Percentiles rank a stretch among this genome's conserved stretches.
These are phyloP conservation scores for Leptinotarsa defecta DNA, from an alignment of 1,140 invertebrate species.

Conservation along the genomic window DNA sequence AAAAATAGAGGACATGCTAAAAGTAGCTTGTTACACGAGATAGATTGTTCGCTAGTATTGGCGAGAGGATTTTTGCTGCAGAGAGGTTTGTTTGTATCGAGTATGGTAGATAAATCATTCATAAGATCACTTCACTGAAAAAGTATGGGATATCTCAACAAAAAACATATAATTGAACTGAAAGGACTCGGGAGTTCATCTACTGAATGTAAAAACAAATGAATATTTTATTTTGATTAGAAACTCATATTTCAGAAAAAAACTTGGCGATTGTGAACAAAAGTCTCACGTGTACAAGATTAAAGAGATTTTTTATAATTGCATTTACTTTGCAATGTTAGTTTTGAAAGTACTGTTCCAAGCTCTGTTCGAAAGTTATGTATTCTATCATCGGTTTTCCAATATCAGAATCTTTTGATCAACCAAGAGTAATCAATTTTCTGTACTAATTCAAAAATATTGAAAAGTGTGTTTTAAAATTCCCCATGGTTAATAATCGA, in stretches of 20 bases:
- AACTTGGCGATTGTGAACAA: neutral
- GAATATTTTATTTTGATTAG: neutral
- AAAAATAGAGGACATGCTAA: conserved; percentile 45
- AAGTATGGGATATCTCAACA: neutral
- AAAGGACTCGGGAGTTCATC: neutral
- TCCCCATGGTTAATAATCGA: too few relatives aligned
- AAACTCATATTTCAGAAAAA: neutral
- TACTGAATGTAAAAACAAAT: neutral
- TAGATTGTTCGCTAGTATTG: conserved; percentile 64
- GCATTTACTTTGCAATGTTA: too few relatives aligned
- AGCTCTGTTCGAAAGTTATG: too few relatives aligned
- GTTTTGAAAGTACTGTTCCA: too few relatives aligned
- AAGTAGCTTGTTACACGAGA: conserved; percentile 67
- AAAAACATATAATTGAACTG: neutral
- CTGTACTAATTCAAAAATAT: too few relatives aligned
- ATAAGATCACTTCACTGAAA: neutral
- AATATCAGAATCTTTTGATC: too few relatives aligned
- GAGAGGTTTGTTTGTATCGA: conserved; percentile 55
- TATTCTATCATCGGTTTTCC: too few relatives aligned
- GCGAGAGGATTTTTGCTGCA: conserved; percentile 66
- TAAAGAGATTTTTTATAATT: neutral
- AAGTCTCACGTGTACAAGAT: neutral
- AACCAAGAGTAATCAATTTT: too few relatives aligned
- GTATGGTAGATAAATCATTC: neutral
- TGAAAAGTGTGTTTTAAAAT: too few relatives aligned